phyloP scores from a whole-genome alignment of 2,888 invertebrate species.

The Coelogynopora nodosa region DNA sequence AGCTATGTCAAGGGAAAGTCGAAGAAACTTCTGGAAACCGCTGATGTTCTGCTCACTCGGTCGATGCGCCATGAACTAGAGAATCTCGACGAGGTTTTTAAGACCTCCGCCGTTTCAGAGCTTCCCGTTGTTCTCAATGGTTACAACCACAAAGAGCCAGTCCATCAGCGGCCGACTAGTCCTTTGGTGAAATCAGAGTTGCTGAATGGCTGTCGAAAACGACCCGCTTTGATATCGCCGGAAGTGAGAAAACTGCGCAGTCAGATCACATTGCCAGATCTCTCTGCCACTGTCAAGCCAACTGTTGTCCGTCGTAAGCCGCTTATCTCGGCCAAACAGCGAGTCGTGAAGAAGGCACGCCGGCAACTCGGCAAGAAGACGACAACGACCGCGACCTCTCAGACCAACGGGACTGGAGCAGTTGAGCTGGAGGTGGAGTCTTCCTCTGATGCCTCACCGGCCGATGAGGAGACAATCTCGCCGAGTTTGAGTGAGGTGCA shows the following conservation, averaged over 20 bases:
- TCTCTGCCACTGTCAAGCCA: neutral
- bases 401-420: neutral
- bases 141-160: neutral
- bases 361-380: neutral
- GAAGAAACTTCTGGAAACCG: neutral
- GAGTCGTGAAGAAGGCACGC: conserved; percentile 6
- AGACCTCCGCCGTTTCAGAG: neutral
- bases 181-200: neutral
- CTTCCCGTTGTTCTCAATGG: neutral
- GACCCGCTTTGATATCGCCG: neutral
- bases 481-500: neutral
- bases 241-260: neutral
- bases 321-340: neutral
- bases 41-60: neutral
- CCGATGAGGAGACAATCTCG: neutral
- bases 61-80: conserved; percentile 11
- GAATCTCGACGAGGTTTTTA: neutral
- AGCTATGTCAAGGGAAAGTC: neutral
- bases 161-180: neutral
- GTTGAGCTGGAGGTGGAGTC: neutral
- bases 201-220: neutral
- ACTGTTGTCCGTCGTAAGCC: neutral
- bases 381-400: neutral
- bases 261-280: neutral
- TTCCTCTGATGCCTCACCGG: neutral